Percentiles rank a stretch among this genome's conserved stretches.
Evolutionary conservation across 2,888 invertebrate genomes (phyloP).

Genomic region (Cheilosia urbana): DNA sequence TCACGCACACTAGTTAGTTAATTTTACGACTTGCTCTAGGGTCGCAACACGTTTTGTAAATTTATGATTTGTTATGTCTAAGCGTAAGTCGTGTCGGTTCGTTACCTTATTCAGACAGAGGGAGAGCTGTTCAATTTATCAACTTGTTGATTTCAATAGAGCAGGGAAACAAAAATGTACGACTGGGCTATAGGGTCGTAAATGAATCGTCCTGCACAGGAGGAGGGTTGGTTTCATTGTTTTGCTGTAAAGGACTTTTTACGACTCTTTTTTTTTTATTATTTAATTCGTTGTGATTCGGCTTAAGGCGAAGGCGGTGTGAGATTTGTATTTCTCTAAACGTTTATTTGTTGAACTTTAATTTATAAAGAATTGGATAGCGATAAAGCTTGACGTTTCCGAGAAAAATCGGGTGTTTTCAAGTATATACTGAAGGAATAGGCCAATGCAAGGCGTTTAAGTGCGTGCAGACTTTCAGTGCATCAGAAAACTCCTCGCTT

Average conservation of each 20-base stretch:
- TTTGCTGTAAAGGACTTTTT: conserved; percentile 48
- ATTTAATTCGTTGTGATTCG: conserved; percentile 46
- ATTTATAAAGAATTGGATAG: too few species aligned
- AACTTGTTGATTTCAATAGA: conserved; percentile 66
- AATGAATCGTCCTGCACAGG: conserved; percentile 10
- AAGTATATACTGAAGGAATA: too few species aligned
- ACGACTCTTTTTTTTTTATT: conserved; percentile 53
- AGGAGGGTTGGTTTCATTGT: conserved; percentile 32
- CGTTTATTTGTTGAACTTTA: too few species aligned
- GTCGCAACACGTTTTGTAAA: not conserved
- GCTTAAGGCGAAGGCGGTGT: not conserved
- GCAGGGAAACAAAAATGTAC: conserved; percentile 49
- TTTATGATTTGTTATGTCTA: conserved; percentile 44
- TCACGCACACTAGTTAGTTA: not conserved
- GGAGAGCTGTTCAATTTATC: conserved; percentile 21
- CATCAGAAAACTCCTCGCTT: too few species aligned
- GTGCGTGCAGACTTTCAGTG: too few species aligned
- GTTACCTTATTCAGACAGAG: conserved; percentile 6
- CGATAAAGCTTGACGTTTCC: too few species aligned
- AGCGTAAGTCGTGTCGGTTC: conserved; percentile 1
- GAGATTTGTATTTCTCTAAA: not conserved
- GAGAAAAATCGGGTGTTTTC: too few species aligned
- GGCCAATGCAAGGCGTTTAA: too few species aligned
- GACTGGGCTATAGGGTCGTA: conserved; percentile 47
- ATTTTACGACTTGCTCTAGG: conserved; percentile 16